Evolutionary conservation across 1,140 invertebrate species (phyloP), one percentile per base, ranked within the genome.

Genomic region (Calycopis cecrops): DNA sequence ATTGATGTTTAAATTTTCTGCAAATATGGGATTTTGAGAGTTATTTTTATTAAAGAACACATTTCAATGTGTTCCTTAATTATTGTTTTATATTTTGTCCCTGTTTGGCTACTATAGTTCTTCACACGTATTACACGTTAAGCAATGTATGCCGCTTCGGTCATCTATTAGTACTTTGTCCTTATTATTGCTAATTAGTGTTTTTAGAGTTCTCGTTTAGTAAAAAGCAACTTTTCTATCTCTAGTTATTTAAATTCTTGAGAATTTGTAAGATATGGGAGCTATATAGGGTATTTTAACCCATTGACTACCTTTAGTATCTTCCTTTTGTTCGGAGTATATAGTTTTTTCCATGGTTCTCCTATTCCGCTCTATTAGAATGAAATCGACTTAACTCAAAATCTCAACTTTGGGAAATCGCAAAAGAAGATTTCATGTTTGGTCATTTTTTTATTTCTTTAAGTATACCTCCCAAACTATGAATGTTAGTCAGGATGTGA

Each of bases 51-150:
- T n/a, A n/a, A n/a, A n/a, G n/a, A n/a, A n/a, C n/a, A n/a, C n/a
- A n/a, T n/a, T n/a, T n/a, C n/a, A 28, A 42, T n/a, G n/a, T 42
- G 38, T 42, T 42, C 38, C 38, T 42, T 42, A 42, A 42, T n/a
- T 12, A 8, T 42, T 11, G 38, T 42, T 42, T 42, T 42, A 42
- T 11, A 42, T 42, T 42, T 42, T n/a, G n/a, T n/a, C n/a, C 38
- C 38, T n/a, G 38, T 28, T 6, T 28, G 21, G 21, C 21, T 6
- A 6, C n/a, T 12, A 42, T 42, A 42, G 1, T n/a, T 11, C 38
- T n/a, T 11, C n/a, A 12, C 38, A 42, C 38, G 38, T 42, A 42
- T 42, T 4, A 42, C 40, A 42, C 40, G n/a, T n/a, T n/a, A 42
- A n/a, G n/a, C n/a, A n/a, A n/a, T 12, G n/a, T 42, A 47, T 47